These are phyloP conservation scores for Ypsolopha scabrella DNA, from an alignment of 2,888 invertebrate genomes.

Conservation along the genomic window DNA sequence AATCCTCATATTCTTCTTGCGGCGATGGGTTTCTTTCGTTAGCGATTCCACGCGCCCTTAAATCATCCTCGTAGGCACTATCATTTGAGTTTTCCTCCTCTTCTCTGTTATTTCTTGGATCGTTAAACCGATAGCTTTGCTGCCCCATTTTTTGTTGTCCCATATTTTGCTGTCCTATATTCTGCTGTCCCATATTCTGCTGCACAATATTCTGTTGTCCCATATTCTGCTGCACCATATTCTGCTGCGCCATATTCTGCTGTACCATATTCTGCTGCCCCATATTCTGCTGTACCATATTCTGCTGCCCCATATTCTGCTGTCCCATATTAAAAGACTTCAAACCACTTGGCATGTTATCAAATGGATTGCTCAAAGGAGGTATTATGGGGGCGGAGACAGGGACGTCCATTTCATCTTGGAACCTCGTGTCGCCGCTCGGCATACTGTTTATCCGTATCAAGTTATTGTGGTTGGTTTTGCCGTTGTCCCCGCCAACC, in stretches of 20 bases:
- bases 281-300: too few relatives aligned
- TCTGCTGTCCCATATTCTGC: too few relatives aligned
- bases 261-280: too few relatives aligned
- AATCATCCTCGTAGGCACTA: slow-evolving; percentile 36
- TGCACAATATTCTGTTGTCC: too few relatives aligned
- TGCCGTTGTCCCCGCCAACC: slow-evolving; percentile 48
- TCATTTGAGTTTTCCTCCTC: slow-evolving; percentile 20
- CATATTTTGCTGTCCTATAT: too few relatives aligned
- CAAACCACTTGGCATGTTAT: slow-evolving; percentile 40
- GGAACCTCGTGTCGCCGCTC: slow-evolving; percentile 8
- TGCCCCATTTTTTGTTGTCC: too few relatives aligned
- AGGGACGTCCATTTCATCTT: slow-evolving; percentile 16
- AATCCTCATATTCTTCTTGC: slow-evolving; percentile 5
- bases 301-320: not conserved
- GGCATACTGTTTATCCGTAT: slow-evolving; percentile 30
- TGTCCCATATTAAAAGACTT: slow-evolving; percentile 25
- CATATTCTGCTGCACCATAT: slow-evolving; percentile 12
- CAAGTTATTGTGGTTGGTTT: slow-evolving; percentile 27
- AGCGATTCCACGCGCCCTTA: slow-evolving; percentile 27
- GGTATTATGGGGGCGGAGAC: slow-evolving; percentile 29
- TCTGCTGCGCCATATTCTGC: slow-evolving; percentile 7
- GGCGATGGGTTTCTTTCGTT: slow-evolving; percentile 19
- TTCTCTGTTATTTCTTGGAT: slow-evolving; percentile 12
- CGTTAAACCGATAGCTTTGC: slow-evolving; percentile 4
- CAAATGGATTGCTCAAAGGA: slow-evolving; percentile 43